These are phyloP conservation scores for Colinus virginianus DNA, from an alignment of 2,113 vertebrate genomes.

Conservation along the genomic window DNA sequence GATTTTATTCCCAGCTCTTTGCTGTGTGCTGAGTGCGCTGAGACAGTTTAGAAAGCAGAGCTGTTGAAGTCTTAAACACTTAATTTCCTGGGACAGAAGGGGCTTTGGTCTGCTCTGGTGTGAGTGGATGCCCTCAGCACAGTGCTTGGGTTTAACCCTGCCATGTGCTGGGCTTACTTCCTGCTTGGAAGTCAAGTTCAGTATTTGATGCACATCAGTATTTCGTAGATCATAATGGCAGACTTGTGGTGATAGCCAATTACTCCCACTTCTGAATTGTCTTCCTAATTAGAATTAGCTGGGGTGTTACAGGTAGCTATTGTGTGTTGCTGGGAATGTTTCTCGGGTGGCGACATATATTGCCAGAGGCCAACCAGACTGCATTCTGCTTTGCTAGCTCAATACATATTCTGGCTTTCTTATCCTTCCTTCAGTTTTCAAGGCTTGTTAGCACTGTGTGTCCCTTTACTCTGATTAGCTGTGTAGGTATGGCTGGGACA, in stretches of 20 bases:
- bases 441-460: neutral
- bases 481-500: neutral
- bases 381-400: neutral
- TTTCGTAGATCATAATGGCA: neutral
- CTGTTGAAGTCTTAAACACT: neutral
- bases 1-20: neutral
- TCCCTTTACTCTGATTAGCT: neutral
- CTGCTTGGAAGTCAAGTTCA: neutral
- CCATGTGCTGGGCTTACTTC: neutral
- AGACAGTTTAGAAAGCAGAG: neutral
- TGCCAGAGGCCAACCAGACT: too few species aligned
- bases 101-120: accelerated
- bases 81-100: accelerated
- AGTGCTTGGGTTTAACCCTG: neutral
- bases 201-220: neutral
- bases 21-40: neutral
- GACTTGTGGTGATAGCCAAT: neutral
- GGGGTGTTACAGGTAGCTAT: neutral
- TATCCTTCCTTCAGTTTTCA: neutral
- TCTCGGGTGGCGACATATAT: neutral
- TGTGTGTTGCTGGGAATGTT: neutral
- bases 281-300: neutral
- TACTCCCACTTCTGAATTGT: neutral
- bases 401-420: neutral
- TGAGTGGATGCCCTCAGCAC: accelerated